These are phyloP conservation scores for Phthorimaea operculella DNA, from an alignment of 1,140 invertebrate species.

Conservation along the genomic window DNA sequence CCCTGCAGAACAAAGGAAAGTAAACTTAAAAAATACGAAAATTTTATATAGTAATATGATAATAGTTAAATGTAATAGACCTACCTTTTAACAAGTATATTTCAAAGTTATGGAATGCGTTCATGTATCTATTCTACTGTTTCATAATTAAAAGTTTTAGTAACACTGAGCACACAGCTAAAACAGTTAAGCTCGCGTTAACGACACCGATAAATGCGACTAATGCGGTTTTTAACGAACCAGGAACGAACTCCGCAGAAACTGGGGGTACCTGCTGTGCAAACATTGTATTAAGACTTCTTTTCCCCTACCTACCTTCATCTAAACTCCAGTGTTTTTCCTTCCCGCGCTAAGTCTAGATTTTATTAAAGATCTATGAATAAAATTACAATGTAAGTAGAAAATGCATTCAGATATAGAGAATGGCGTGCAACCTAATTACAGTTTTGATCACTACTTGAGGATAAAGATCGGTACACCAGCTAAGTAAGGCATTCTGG, in stretches of 20 bases:
- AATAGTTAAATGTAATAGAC: no score
- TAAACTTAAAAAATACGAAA: no score
- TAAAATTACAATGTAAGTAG: constrained; percentile 3
- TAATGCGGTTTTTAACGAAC: constrained; percentile 42
- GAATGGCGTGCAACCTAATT: neutral
- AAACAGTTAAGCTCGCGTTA: constrained; percentile 39
- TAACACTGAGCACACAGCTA: constrained; percentile 5
- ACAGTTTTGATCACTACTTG: neutral
- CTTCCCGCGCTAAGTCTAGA: neutral
- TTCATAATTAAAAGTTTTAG: neutral
- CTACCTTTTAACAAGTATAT: no score
- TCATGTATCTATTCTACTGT: no score
- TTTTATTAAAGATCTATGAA: constrained; percentile 4
- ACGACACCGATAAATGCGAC: constrained; percentile 41
- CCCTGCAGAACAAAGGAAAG: no score
- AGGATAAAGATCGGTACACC: neutral
- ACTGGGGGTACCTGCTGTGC: neutral
- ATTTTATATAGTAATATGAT: no score
- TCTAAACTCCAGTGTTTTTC: neutral
- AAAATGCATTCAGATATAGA: neutral
- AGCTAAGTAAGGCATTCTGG: no score
- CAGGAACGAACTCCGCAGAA: constrained; percentile 16
- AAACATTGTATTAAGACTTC: neutral
- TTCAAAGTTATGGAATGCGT: no score
- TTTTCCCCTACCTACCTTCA: neutral